Conservation (phyloP, 2,797 vertebrate species). For the Psittacula echo region DNA sequence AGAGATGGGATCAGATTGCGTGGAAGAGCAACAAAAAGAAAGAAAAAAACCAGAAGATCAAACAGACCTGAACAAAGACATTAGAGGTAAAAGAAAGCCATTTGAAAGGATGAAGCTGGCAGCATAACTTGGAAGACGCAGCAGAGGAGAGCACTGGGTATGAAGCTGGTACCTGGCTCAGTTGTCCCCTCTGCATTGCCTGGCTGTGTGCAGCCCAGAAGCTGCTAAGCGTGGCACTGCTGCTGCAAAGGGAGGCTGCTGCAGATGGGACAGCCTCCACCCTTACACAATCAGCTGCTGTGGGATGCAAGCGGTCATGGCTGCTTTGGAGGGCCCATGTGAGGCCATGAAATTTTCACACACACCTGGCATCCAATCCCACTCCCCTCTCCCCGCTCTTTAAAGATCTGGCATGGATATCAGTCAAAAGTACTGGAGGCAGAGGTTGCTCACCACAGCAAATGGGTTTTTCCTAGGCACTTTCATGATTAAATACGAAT, state of each 20-base stretch:
- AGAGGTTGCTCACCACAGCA: neutral
- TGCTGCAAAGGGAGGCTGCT: neutral
- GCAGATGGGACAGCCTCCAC: neutral
- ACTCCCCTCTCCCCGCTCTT: neutral
- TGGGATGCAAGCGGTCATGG: neutral
- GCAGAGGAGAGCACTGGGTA: neutral
- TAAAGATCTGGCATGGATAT: neutral
- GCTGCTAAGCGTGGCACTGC: neutral
- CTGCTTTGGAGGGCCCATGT: neutral
- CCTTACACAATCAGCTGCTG: neutral
- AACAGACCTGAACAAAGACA: neutral
- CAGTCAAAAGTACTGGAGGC: neutral
- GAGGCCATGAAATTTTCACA: neutral
- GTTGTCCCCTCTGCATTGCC: accelerated
- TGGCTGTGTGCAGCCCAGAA: neutral
- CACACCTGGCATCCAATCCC: too few relatives aligned
- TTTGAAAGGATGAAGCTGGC: neutral
- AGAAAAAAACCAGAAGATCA: neutral
- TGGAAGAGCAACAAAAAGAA: neutral
- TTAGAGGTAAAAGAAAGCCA: neutral
- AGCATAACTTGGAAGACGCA: neutral
- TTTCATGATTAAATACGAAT: neutral
- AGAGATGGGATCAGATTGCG: neutral
- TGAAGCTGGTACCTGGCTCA: neutral
- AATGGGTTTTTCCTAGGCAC: neutral